Base-by-base conservation (phyloP, 2,113 vertebrate species). In the Lampris megalopsis region DNA sequence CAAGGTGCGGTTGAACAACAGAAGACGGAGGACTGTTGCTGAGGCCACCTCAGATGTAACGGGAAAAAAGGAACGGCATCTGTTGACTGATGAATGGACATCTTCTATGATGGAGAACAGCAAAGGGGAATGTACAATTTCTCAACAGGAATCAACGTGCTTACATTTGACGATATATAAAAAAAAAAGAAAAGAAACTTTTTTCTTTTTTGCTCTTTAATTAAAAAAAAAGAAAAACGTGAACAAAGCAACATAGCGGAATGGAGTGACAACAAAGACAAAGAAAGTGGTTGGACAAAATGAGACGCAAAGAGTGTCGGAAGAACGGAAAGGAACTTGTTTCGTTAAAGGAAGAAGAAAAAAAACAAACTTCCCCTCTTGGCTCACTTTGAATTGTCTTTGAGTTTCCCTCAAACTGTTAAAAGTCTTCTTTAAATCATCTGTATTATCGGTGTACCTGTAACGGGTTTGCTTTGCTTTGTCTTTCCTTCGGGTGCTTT, bases 81-180 rank as follows among this genome's bases (percentile, higher is more conserved):
- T 7, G 8, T 9, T 49, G 37, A 36, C 8, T 61, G 57, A 38
- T 8, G 52, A 11, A 56, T 4, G 59, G 62, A 57, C 24, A n/a
- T 65, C 61, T 52, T 80, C 75, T 63, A 48, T 58, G 58, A 74
- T 50, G 9, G 56, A 88, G 60, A 80, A 76, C 82, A 87, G 79
- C 82, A 82, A 78, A 89, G 87, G 85, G 89, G 93, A 92, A 90
- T 91, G 90, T 92, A 92, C 75, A 81, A 86, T 91, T 91, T 89
- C 79, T 92, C 70, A 63, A 78, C 60, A 43, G 72, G 72, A 90
- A 84, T 88, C 83, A 59, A 85, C 81, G 81, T 87, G 73, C 87
- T 88, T 88, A 89, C 89, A 84, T 85, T 80, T 78, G 83, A 78
- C 24, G 24, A 24, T 24, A 24, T 24, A 24, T 24, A 24, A 75